Evolutionary conservation across 2,888 invertebrate species (phyloP).

Genomic region (Stenichneumon culpator): DNA sequence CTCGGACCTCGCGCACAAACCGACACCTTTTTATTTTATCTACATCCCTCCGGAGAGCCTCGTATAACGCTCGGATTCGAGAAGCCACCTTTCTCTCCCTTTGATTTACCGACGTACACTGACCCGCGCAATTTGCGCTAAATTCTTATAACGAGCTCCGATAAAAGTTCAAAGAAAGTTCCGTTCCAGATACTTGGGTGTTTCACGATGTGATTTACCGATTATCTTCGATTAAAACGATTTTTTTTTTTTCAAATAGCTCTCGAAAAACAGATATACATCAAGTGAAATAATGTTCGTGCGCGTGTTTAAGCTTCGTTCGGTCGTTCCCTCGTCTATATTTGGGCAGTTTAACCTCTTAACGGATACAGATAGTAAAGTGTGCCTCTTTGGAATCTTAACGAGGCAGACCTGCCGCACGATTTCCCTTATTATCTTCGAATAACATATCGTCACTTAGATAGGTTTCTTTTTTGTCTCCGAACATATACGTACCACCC

Average conservation of each 20-base stretch:
- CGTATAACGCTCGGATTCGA: slow-evolving; percentile 36
- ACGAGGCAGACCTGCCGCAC: slow-evolving; percentile 37
- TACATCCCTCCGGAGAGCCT: slow-evolving; percentile 46
- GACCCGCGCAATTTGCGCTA: slow-evolving; percentile 68
- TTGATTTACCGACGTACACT: slow-evolving; percentile 62
- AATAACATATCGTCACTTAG: slow-evolving; percentile 43
- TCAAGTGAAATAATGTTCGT: not conserved
- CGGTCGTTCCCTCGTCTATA: slow-evolving; percentile 16
- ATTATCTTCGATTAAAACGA: not conserved
- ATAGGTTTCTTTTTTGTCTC: slow-evolving; percentile 21
- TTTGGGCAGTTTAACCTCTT: slow-evolving; percentile 18
- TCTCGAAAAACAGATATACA: slow-evolving; percentile 32
- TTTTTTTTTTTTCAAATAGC: not conserved
- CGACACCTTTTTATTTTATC: slow-evolving; percentile 64
- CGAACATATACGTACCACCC: slow-evolving; percentile 10
- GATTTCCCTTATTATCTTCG: slow-evolving; percentile 39
- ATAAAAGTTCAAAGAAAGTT: slow-evolving; percentile 35
- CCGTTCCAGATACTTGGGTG: slow-evolving; percentile 18
- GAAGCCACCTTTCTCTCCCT: not conserved
- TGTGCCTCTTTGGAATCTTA: slow-evolving; percentile 39
- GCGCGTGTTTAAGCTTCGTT: not conserved
- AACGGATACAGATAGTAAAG: slow-evolving; percentile 18
- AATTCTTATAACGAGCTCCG: slow-evolving; percentile 48
- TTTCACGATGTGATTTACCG: slow-evolving; percentile 45
- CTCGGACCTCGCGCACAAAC: slow-evolving; percentile 52